Conservation (phyloP, 2,888 invertebrate species). For the Perithous albicinctus region DNA sequence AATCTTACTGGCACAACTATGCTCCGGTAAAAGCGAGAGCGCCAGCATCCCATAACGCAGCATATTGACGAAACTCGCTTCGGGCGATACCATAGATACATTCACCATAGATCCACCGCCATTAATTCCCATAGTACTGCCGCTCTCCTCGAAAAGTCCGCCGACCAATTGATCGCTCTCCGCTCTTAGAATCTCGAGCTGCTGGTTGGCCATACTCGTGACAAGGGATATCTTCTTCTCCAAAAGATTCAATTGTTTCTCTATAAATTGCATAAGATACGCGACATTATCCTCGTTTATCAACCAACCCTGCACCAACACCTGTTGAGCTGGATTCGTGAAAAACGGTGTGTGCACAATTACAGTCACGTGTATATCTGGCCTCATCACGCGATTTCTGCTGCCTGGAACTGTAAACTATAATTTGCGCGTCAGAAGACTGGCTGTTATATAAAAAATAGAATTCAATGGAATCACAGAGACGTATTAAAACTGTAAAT, state of each 20-base stretch:
- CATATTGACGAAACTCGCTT: constrained; percentile 91
- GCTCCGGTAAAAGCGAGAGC: constrained; percentile 90
- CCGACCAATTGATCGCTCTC: constrained; percentile 86
- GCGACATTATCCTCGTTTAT: constrained; percentile 87
- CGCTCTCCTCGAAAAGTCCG: constrained; percentile 86
- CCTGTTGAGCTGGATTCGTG: constrained; percentile 90
- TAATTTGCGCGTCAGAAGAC: constrained; percentile 48
- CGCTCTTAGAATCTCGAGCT: constrained; percentile 85
- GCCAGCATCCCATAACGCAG: constrained; percentile 91
- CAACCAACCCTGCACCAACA: constrained; percentile 89
- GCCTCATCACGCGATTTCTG: constrained; percentile 86
- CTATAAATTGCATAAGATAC: constrained; percentile 86
- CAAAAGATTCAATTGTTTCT: constrained; percentile 87
- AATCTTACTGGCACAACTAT: constrained; percentile 89
- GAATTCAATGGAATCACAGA: not conserved
- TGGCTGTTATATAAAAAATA: constrained; percentile 8
- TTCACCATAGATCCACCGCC: constrained; percentile 83
- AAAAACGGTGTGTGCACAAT: constrained; percentile 92
- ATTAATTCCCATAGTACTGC: constrained; percentile 81
- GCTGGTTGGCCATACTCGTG: constrained; percentile 86
- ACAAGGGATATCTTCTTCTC: constrained; percentile 88
- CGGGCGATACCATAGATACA: constrained; percentile 88
- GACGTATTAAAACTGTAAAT: not conserved
- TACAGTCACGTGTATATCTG: constrained; percentile 90
- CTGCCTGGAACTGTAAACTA: constrained; percentile 90